Evolutionary conservation across 2,113 vertebrate species (phyloP), one percentile per base, ranked within the genome.

Genomic region (Cottus gobio): DNA sequence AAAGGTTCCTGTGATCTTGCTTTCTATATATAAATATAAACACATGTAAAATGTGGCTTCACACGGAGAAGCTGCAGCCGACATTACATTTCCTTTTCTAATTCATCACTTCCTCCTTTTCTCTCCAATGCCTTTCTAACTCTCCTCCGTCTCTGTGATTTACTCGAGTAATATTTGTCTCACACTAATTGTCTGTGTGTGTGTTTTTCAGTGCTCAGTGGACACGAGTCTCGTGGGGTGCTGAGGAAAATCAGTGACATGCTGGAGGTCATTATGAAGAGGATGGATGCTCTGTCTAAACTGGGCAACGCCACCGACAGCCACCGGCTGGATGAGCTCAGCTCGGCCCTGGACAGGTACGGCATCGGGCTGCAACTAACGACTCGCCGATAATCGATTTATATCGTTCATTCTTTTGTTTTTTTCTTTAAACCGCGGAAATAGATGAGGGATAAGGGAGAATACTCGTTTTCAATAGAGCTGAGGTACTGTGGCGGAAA

Each of bases 211-310:
- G 97, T 98, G 89, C 87, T 95, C 37, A 95, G 96, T 0, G 93
- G 96, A 0, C 94, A 95, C 15, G 98, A 99, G 90, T 98, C 97
- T 73, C 96, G 98, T 0, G 96, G 97, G 8, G 93, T 96, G 85
- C 95, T 99, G 85, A 95, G 96, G 56, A 96, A 96, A 87, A 99
- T 99, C 96, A 98, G 96, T 1, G 97, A 99, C 87, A 97, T 98
- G 95, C 87, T 99, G 95, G 98, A 99, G 92, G 92, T 97, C 92
- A 96, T 99, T 88, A 94, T 96, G 94, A 98, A 96, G 89, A 96
- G 96, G 83, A 95, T 99, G 94, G 98, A 99, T 78, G 70, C 94
- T 13, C 92, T 99, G 90, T 96, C 97, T 57, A 95, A 96, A 75
- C 94, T 97, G 91, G 95, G 96, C 80, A 99, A 99, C 77, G 77